Base-by-base conservation (phyloP, 2,113 vertebrate species). In the Halichoerus grypus region DNA sequence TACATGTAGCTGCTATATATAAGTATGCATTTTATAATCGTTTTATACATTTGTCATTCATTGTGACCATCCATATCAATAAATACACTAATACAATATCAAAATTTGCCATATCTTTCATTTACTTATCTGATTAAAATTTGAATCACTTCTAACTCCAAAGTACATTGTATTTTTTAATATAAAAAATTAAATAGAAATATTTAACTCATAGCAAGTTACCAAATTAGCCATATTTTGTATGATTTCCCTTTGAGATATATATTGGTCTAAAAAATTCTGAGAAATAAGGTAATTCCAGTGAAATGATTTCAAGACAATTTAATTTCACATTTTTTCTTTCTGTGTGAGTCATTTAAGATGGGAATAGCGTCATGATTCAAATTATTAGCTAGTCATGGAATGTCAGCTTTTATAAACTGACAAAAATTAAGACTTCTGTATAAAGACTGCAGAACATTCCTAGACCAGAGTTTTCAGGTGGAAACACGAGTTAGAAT, bases 401-500 rank as follows among this genome's bases (percentile, higher is more conserved):
- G 71, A 36, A 91, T 53, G 19, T 18, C 18, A 94, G n/a, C 13
- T 67, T 80, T 94, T 69, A 84, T 84, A 31, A 93, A 69, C 18
- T 51, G 8, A 83, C 39, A 11, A 74, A 2, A 93, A n/a, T 94
- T 74, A 72, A 81, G 11, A 92, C 5, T 76, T 88, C n/a, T 89
- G 2, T 46, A 57, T 15, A 59, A 86, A 92, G 36, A 69, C 18
- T 80, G 2, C 0, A 61, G 21, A 63, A 72, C 7, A 63, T 36
- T 80, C 42, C 53, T 51, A 95, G 46, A 63, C 18, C 11, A 97
- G 80, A 63, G 26, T 94, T 95, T 88, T 65, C 83, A 94, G 4
- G 14, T 84, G 16, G 5, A 92, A 95, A 36, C 33, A 81, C 9
- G 55, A 36, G 5, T 55, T 94, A 69, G 26, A 61, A 84, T 51